phyloP scores from a whole-genome alignment of 2,113 vertebrate genomes.

The Hemichromis elongatus region DNA sequence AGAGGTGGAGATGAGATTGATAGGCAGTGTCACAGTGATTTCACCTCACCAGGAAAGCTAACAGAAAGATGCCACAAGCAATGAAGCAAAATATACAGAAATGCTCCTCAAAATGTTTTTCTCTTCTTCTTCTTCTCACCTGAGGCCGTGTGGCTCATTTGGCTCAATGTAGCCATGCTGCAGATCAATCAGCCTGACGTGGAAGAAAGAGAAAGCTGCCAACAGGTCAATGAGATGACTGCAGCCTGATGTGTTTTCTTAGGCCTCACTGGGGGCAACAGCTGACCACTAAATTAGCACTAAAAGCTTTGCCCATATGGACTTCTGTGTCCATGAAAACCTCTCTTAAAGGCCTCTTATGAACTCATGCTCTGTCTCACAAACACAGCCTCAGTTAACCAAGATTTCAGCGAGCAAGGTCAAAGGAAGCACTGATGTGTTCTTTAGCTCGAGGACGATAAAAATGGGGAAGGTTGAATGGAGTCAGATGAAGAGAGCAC shows the following conservation, averaged over 20 bases:
- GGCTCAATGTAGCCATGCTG: background rate
- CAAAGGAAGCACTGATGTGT: background rate
- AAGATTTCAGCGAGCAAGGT: background rate
- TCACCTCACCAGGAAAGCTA: background rate
- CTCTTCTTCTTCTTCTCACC: background rate
- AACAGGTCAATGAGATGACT: slow-evolving; percentile 18
- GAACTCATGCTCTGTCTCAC: background rate
- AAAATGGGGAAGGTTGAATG: background rate
- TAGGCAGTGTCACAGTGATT: slow-evolving; percentile 4
- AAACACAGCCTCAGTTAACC: background rate
- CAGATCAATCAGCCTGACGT: background rate
- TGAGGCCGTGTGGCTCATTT: background rate
- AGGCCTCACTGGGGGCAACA: slow-evolving; percentile 15
- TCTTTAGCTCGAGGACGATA: background rate
- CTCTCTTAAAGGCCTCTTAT: background rate
- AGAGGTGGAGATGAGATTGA: slow-evolving; percentile 5
- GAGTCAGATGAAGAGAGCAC: background rate
- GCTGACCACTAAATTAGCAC: slow-evolving; percentile 26
- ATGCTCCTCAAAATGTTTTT: background rate
- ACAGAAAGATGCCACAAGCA: background rate
- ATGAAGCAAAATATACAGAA: background rate
- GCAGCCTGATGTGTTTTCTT: slow-evolving; percentile 44
- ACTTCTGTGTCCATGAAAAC: background rate
- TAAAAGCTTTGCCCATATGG: slow-evolving; percentile 28
- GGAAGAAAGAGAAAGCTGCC: slow-evolving; percentile 21